Percentiles rank a stretch among this genome's conserved stretches.
These are phyloP conservation scores for Agonopterix heracliana DNA, from an alignment of 2,888 invertebrate species.

Conservation along the genomic window DNA sequence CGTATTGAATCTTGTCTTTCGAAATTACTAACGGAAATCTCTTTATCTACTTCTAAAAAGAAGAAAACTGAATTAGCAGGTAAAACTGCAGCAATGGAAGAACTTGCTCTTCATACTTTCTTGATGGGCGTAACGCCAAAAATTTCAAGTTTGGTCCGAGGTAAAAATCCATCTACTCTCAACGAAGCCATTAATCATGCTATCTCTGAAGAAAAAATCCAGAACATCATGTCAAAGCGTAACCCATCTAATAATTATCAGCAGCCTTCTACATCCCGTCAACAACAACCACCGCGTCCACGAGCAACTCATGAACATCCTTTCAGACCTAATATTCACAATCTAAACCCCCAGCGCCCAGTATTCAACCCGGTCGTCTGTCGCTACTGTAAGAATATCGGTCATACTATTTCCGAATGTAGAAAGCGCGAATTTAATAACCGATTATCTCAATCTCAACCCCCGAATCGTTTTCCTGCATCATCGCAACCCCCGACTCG, in stretches of 20 bases:
- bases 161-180: conserved; percentile 10
- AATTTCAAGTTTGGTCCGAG: conserved; percentile 12
- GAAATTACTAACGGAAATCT: conserved; percentile 21
- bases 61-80: conserved; percentile 14
- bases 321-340: too few species aligned
- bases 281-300: too few species aligned
- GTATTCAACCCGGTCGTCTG: too few species aligned
- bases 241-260: not conserved
- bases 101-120: conserved; percentile 19
- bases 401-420: too few species aligned
- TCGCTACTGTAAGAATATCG: too few species aligned
- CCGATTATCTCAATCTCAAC: too few species aligned
- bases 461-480: too few species aligned
- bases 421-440: too few species aligned
- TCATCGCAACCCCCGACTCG: too few species aligned
- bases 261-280: too few species aligned
- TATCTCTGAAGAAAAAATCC: conserved; percentile 9
- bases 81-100: conserved; percentile 22
- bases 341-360: too few species aligned
- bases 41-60: conserved; percentile 12
- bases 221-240: not conserved
- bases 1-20: conserved; percentile 20
- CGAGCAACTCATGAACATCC: too few species aligned
- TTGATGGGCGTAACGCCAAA: conserved; percentile 10
- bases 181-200: conserved; percentile 15